Conservation (phyloP, 1,140 invertebrate genomes). For the Capitella teleta region DNA sequence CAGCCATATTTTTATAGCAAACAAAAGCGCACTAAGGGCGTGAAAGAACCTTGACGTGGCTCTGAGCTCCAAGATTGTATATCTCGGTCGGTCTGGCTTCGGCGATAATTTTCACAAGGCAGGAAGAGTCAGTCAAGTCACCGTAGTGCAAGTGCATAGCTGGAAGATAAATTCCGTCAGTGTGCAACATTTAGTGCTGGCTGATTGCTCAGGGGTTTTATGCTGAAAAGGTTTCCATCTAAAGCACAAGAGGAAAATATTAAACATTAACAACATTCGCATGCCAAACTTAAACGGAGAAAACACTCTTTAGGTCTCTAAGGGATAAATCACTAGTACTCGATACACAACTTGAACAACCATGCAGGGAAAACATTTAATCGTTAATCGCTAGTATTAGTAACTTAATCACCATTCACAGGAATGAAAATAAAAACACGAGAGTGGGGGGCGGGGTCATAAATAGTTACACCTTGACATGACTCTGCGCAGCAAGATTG, state of each 20-base stretch:
- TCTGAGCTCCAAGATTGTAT: constrained; percentile 98
- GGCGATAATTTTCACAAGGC: constrained; percentile 88
- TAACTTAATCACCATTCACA: too few relatives aligned
- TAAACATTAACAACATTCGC: neutral
- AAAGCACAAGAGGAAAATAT: constrained; percentile 2
- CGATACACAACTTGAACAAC: neutral
- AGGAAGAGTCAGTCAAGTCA: constrained; percentile 96
- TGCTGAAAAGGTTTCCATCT: neutral
- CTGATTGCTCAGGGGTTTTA: neutral
- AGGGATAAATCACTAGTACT: neutral
- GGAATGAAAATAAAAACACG: too few relatives aligned
- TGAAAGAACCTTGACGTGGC: constrained; percentile 87
- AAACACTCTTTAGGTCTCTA: neutral
- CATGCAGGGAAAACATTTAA: neutral
- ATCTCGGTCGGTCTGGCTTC: constrained; percentile 82
- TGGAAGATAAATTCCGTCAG: constrained; percentile 21
- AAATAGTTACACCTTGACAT: too few relatives aligned
- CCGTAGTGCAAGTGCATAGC: constrained; percentile 86
- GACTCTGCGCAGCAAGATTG: too few relatives aligned
- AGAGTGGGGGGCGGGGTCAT: too few relatives aligned
- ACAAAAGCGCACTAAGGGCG: neutral
- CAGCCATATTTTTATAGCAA: neutral
- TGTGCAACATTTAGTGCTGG: neutral
- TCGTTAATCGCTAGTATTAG: too few relatives aligned
- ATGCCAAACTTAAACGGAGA: neutral